Percentiles rank a stretch among this genome's conserved stretches.
These are phyloP conservation scores for Drosophila macrospina DNA, from an alignment of 2,888 invertebrate genomes.

Conservation along the genomic window DNA sequence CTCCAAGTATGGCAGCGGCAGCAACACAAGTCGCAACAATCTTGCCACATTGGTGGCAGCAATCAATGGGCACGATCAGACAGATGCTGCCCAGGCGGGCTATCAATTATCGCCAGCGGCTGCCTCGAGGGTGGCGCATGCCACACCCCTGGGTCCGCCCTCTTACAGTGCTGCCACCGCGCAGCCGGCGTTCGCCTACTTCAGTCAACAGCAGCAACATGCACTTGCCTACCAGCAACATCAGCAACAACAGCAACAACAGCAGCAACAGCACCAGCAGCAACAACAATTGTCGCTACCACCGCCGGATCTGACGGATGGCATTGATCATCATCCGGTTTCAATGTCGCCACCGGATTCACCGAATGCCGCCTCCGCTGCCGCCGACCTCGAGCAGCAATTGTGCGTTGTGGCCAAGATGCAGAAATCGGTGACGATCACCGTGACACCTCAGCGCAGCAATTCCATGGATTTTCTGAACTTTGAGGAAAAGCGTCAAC, in stretches of 20 bases:
- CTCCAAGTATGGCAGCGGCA: constrained; percentile 61
- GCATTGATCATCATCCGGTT: constrained; percentile 72
- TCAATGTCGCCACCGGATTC: constrained; percentile 64
- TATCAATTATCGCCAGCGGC: constrained; percentile 82
- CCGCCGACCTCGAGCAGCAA: constrained; percentile 78
- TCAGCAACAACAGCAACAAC: constrained; percentile 56
- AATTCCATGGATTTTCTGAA: constrained; percentile 95
- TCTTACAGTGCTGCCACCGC: constrained; percentile 82
- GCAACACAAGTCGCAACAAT: constrained; percentile 74
- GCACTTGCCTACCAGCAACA: constrained; percentile 51
- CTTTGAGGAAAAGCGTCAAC: constrained; percentile 95
- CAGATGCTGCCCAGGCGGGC: constrained; percentile 50
- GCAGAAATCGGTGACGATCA: constrained; percentile 88
- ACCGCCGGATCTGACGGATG: constrained; percentile 77
- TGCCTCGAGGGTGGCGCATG: constrained; percentile 65
- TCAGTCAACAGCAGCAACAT: constrained; percentile 51
- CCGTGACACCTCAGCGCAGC: constrained; percentile 90
- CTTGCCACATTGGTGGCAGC: constrained; percentile 71
- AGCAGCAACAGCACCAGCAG: constrained; percentile 42
- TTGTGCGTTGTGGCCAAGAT: constrained; percentile 85
- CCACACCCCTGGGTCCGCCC: constrained; percentile 72
- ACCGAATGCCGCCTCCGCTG: constrained; percentile 58
- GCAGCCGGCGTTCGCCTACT: constrained; percentile 69
- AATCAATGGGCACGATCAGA: constrained; percentile 78
- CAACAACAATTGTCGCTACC: constrained; percentile 56